A percentile compares a stretch with the other conserved stretches of the same genome.
phyloP scores from a whole-genome alignment of 1,140 invertebrate species.

The Tachypleus tridentatus region DNA sequence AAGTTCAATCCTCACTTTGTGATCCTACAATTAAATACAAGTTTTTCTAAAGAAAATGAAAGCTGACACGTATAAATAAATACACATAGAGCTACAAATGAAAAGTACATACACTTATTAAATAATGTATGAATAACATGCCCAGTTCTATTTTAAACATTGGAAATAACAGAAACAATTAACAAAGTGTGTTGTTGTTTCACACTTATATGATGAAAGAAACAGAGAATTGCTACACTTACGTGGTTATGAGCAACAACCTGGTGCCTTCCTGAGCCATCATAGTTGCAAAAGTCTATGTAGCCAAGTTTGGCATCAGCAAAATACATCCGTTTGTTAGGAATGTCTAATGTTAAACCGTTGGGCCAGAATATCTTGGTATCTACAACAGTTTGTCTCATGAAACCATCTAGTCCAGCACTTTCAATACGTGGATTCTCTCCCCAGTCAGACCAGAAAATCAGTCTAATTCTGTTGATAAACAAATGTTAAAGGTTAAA shows the following conservation, averaged over 20 bases:
- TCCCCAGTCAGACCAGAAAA: conserved; percentile 99
- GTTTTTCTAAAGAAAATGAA: too few relatives aligned
- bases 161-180: too few relatives aligned
- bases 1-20: too few relatives aligned
- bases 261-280: conserved; percentile 77
- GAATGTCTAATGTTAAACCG: conserved; percentile 85
- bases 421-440: conserved; percentile 92
- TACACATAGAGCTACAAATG: too few relatives aligned
- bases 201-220: too few relatives aligned
- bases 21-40: too few relatives aligned
- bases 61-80: too few relatives aligned
- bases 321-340: conserved; percentile 89
- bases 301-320: conserved; percentile 96
- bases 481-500: conserved; percentile 3
- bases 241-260: conserved; percentile 39
- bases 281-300: conserved; percentile 96
- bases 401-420: conserved; percentile 87
- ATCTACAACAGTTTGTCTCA: conserved; percentile 71
- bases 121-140: too few relatives aligned
- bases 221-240: conserved; percentile 13
- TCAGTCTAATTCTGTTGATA: conserved; percentile 49
- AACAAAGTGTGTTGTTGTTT: too few relatives aligned
- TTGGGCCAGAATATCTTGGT: conserved; percentile 99
- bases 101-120: too few relatives aligned
- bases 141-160: too few relatives aligned